Base-by-base conservation (phyloP, 2,797 vertebrate species). In the Channallabes apus region DNA sequence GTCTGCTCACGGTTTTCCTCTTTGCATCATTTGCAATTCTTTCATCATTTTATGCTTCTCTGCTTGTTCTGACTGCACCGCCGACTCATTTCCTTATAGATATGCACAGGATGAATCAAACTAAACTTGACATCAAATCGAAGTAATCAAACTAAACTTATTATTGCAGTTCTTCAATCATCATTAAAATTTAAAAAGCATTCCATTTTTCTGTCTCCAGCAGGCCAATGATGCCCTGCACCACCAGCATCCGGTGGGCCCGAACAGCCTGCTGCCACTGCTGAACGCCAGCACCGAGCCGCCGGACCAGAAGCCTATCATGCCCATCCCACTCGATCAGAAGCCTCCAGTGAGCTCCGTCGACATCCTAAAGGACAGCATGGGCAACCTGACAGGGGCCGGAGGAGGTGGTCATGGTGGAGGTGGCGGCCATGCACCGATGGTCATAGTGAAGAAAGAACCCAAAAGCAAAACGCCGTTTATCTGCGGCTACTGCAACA, bases 401-500 rank as follows among this genome's bases (percentile, higher is more conserved):
- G 94, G 94, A 76, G 94, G 94, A n/a, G 93, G 93, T 1, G 89
- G 89, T 14, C 77, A 78, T 6, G 86, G 87, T 20, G 80, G 80
- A 1, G 89, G 86, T 24, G 88, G 3, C 7, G 81, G 87, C 35
- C 35, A 86, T 87, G 88, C 15, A 7, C 93, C 87, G 0, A 79
- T 95, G 91, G 90, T 91, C 24, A 95, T 97, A 90, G 96, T 98
- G 91, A 99, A 99, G 94, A 99, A 99, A 92, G 98, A 99, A 92
- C 95, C 95, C 90, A 99, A 99, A 92, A 96, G 96, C 92, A 99
- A 99, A 93, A 99, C 98, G 69, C 98, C 98, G 29, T 99, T 99
- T 91, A 96, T 99, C 92, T 99, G 98, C 61, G 97, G 97, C 90
- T 99, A 99, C 94, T 99, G 98, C 94, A 99, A 97, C 96, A 99